phyloP scores from a whole-genome alignment of 53 echinoderm and acorn worm species.

The Zoroaster sp. region DNA sequence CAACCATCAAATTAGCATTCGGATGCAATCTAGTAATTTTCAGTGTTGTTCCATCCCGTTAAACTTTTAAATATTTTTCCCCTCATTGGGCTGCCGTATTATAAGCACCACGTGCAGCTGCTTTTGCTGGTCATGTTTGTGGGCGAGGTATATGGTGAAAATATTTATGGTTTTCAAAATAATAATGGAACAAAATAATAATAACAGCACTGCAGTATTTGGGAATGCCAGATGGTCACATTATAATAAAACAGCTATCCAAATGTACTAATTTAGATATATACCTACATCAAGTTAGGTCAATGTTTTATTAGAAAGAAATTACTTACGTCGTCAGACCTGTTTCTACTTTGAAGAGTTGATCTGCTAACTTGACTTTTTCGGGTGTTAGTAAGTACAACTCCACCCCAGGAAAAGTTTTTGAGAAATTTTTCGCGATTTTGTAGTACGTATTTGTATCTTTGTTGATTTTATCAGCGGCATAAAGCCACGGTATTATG shows the following conservation, averaged over 20 bases:
- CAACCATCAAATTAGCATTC: too few relatives aligned
- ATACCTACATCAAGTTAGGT: too few relatives aligned
- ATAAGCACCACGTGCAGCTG: too few relatives aligned
- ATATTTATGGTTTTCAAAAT: too few relatives aligned
- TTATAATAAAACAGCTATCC: neutral
- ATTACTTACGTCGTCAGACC: conserved; percentile 71
- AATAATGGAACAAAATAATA: too few relatives aligned
- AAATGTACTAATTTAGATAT: neutral
- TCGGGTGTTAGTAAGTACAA: conserved; percentile 68
- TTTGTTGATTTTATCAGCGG: conserved; percentile 52
- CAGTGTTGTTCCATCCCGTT: too few relatives aligned
- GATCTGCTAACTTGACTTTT: conserved; percentile 68
- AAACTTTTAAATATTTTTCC: too few relatives aligned
- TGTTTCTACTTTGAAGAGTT: conserved; percentile 71
- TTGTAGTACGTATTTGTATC: conserved; percentile 47
- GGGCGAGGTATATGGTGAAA: neutral
- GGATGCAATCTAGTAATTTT: too few relatives aligned
- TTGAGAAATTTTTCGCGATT: conserved; percentile 61
- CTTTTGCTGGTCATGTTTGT: too few relatives aligned
- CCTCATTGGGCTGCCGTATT: too few relatives aligned
- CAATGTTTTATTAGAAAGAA: neutral
- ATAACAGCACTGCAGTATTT: too few relatives aligned
- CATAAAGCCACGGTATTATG: conserved; percentile 76
- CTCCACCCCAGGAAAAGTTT: conserved; percentile 59
- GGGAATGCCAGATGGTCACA: too few relatives aligned